Base-by-base conservation (phyloP, 2,888 invertebrate species). In the Nephrocerus scutellatus region DNA sequence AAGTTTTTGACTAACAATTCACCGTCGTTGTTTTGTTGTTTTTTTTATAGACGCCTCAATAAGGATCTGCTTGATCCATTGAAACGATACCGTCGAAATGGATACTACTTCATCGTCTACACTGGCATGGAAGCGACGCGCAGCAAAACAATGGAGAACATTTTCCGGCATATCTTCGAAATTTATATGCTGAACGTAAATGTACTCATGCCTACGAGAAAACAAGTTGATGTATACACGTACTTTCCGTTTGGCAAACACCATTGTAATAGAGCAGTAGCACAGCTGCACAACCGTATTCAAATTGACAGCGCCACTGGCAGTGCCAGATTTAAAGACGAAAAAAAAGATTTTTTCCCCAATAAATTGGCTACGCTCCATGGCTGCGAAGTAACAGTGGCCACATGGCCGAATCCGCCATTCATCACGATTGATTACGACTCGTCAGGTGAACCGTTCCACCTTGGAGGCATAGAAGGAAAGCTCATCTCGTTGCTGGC, bases 131-230 rank as follows among this genome's bases (percentile, higher is more conserved):
- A 60, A 30, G 6, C 7, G 0, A 28, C 30, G 3, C 58, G 55
- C 6, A 44, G 57, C 16, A 36, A 39, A 4, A 48, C 48, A 4
- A 48, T 63, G 3, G 44, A 41, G 15, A 39, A 42, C 4, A 63
- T 64, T 30, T 63, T 65, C 43, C 39, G 33, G 1, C 59, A 63
- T 1, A 53, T 65, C 0, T 57, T 61, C n/a, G 40, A 42, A 5
- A 46, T 60, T 5, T 65, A 59, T 26, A 53, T 62, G 25, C 50
- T 51, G 15, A 63, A 65, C 47, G 54, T 64, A 8, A 62, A 56
- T 33, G 49, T 65, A 4, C 46, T 59, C 13, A 39, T 63, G 1
- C 22, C 46, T 18, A 36, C 54, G 2, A 44, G 50, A 2, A 50
- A 44, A 4, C 39, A 40, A 8, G 52, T 59, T 1, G 44, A 54